Conservation (phyloP, 2,888 invertebrate genomes). For the Ochlodes sylvanus region DNA sequence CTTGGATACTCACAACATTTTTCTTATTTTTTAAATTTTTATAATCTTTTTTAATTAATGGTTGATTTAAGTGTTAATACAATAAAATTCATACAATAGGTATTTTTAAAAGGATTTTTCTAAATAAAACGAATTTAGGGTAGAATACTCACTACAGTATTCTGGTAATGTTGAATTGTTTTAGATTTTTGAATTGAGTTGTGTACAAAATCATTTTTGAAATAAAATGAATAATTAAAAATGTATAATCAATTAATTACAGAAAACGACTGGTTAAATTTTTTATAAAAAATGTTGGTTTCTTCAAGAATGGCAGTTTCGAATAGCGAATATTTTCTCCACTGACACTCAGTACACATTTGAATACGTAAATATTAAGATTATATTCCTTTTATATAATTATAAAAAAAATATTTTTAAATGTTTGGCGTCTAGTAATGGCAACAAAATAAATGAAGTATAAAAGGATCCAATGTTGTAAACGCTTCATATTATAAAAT, state of each 20-base stretch:
- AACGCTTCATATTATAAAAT: slow-evolving; percentile 72
- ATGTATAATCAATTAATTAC: too few species aligned
- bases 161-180: too few species aligned
- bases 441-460: slow-evolving; percentile 55
- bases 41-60: too few species aligned
- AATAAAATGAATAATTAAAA: too few species aligned
- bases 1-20: slow-evolving; percentile 23
- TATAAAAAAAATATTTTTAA: slow-evolving; percentile 43
- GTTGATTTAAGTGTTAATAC: too few species aligned
- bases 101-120: too few species aligned
- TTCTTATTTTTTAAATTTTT: not conserved
- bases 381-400: slow-evolving; percentile 45
- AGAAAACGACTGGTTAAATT: too few species aligned
- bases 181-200: too few species aligned
- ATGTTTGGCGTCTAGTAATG: slow-evolving; percentile 50
- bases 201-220: too few species aligned
- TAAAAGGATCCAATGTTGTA: slow-evolving; percentile 68
- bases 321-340: slow-evolving; percentile 32
- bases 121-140: too few species aligned
- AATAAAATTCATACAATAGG: too few species aligned
- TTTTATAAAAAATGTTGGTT: slow-evolving; percentile 1
- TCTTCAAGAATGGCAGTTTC: slow-evolving; percentile 2
- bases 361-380: slow-evolving; percentile 36
- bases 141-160: too few species aligned
- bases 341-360: slow-evolving; percentile 40